Evolutionary conservation across 2,797 vertebrate species (phyloP).

Genomic region (Phataginus tetradactyla): DNA sequence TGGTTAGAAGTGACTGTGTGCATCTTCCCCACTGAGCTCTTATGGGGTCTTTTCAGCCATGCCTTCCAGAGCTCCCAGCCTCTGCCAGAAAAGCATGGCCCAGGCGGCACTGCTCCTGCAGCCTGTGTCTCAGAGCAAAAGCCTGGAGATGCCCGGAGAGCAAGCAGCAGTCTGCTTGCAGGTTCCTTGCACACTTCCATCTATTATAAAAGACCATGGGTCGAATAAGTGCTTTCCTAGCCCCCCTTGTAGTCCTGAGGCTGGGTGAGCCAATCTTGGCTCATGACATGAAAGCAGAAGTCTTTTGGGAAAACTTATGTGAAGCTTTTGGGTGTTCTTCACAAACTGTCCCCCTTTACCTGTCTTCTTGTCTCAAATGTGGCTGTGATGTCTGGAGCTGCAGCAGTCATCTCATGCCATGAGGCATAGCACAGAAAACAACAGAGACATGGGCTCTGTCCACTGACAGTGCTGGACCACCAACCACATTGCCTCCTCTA

Average conservation of each 20-base stretch:
- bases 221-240: neutral
- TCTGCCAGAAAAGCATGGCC: too few relatives aligned
- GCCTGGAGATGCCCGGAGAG: neutral
- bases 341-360: neutral
- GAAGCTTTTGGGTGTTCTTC: neutral
- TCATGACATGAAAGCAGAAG: neutral
- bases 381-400: neutral
- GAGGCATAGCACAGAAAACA: neutral
- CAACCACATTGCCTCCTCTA: too few relatives aligned
- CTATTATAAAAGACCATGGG: neutral
- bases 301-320: neutral
- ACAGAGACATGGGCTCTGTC: neutral
- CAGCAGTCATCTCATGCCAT: neutral
- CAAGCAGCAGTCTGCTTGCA: neutral
- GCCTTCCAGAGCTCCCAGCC: too few relatives aligned
- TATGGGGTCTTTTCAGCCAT: too few relatives aligned
- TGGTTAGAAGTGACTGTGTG: neutral
- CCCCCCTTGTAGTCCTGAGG: neutral
- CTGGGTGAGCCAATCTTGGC: neutral
- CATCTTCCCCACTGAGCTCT: neutral
- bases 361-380: neutral
- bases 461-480: neutral
- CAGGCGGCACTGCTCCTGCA: neutral
- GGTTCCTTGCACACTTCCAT: neutral
- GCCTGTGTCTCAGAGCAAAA: neutral